A percentile compares a stretch with the other conserved stretches of the same genome.
phyloP scores from a whole-genome alignment of 2,113 vertebrate species.

The Phyllopteryx taeniolatus region DNA sequence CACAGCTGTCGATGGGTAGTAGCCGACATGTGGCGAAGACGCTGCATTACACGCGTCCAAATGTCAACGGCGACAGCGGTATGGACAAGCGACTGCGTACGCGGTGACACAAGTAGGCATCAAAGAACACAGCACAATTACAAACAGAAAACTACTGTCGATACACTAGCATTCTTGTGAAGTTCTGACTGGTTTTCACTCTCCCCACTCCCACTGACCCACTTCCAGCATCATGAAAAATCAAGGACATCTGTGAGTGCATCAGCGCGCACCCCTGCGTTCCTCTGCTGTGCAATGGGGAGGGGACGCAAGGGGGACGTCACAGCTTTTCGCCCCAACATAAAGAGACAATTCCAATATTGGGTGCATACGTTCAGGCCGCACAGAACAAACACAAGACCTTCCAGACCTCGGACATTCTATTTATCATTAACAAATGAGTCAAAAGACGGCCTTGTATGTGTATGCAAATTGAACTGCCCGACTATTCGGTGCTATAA shows the following conservation, averaged over 20 bases:
- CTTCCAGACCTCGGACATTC: background rate
- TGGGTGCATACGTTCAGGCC: background rate
- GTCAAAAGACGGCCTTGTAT: slow-evolving; percentile 2
- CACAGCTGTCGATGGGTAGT: background rate
- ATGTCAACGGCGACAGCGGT: slow-evolving; percentile 23
- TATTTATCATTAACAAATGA: slow-evolving; percentile 4
- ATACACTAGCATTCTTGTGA: too few species aligned
- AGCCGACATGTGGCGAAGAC: slow-evolving; percentile 7
- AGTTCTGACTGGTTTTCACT: too few species aligned
- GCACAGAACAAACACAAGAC: too few species aligned
- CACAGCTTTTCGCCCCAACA: background rate
- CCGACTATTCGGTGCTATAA: slow-evolving; percentile 11
- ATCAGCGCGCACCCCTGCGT: slow-evolving; percentile 2
- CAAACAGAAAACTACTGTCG: background rate
- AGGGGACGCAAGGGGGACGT: background rate
- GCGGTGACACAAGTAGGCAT: background rate
- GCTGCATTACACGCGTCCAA: slow-evolving; percentile 4
- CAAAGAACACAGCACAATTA: background rate
- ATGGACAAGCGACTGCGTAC: slow-evolving; percentile 21
- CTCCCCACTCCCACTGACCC: slow-evolving; percentile 35
- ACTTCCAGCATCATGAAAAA: slow-evolving; percentile 56
- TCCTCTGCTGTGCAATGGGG: background rate
- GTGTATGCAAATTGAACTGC: background rate
- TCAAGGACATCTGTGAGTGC: slow-evolving; percentile 20
- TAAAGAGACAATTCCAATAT: background rate